Conservation (phyloP, 2,797 vertebrate species). For the Lophotriccus pileatus region DNA sequence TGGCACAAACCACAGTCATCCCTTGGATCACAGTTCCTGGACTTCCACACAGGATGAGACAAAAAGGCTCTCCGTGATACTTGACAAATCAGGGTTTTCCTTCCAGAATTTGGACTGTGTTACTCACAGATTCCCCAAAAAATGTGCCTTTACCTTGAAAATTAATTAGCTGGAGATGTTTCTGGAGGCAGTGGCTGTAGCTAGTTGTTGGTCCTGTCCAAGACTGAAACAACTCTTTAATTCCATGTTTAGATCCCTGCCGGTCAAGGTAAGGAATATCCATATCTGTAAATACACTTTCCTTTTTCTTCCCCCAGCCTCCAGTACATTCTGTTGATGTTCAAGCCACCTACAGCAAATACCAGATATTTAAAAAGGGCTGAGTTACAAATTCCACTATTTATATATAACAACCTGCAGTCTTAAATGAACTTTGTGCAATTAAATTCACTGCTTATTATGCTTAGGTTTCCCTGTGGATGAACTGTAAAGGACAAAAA, state of each 20-base stretch:
- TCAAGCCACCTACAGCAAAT: background rate
- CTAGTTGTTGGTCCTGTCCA: background rate
- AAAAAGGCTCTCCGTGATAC: background rate
- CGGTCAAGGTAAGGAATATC: background rate
- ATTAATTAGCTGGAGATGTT: background rate
- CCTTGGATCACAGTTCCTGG: background rate
- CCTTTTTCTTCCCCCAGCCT: background rate
- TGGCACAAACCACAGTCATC: background rate
- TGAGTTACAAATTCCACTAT: background rate
- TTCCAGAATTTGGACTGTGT: background rate
- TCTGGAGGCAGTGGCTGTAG: background rate
- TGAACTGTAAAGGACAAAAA: background rate
- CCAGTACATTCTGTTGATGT: background rate
- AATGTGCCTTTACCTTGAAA: background rate
- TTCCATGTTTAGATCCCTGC: fast-evolving
- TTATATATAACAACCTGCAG: background rate
- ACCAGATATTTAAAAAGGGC: background rate
- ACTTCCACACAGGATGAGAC: background rate
- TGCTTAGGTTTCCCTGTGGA: background rate
- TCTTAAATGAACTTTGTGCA: background rate
- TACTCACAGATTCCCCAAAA: background rate
- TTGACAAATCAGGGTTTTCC: background rate
- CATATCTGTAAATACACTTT: background rate
- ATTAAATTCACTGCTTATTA: background rate
- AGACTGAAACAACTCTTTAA: background rate